Base-by-base conservation (phyloP, 2,888 invertebrate genomes). In the Drosophila algonquin region DNA sequence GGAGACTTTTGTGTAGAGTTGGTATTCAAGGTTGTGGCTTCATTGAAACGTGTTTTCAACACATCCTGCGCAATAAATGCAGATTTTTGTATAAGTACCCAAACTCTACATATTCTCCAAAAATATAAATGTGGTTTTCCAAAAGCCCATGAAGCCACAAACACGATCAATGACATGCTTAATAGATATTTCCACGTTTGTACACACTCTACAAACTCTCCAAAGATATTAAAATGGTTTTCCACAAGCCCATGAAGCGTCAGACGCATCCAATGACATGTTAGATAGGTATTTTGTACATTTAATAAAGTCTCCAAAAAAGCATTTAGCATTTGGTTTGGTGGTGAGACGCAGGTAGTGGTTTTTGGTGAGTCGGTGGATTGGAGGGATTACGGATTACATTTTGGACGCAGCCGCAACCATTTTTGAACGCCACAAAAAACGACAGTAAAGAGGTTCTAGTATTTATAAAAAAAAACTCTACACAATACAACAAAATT, bases 11-110 rank as follows among this genome's bases (percentile, higher is more conserved):
- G 48, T 8, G 73, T 44, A 30, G 63, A 53, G 54, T 59, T 64
- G 9, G 52, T 59, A 30, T 59, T 48, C 18, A 90, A 78, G 47
- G 76, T 77, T 24, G 84, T 79, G 61, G 76, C 65, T 53, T 70
- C 76, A 74, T 80, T 79, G 75, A 76, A 89, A 62, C 88, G 90
- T 4, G 79, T 75, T 76, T 86, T 89, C 18, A 90, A 63, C 21
- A 79, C 71, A 54, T 91, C 90, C 90, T 90, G 80, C 67, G 73
- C 71, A 59, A 74, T 55, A 69, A 65, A 80, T 60, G 84, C 81
- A 78, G 62, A 82, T 51, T 71, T 80, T 57, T 55, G 54, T 54
- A 67, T 58, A 73, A 55, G 30, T 30, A 30, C 30, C 30, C 48
- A 46, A 59, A 54, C 30, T 30, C 8, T 30, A 8, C 30, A 30